Conservation (phyloP, 2,888 invertebrate species). For the Deilephila porcellus region DNA sequence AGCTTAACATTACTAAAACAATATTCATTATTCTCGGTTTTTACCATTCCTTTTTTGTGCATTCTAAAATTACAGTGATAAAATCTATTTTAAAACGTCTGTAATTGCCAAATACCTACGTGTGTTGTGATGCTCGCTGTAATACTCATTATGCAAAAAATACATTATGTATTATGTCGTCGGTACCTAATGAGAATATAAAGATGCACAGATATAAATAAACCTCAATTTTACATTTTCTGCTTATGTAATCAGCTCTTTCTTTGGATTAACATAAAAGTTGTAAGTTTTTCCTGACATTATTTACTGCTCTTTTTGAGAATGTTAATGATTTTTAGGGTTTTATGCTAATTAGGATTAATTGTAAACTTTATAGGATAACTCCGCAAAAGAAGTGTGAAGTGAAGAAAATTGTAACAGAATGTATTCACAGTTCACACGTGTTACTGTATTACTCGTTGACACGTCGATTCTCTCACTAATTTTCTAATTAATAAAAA, state of each 20-base stretch:
- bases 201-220: neutral
- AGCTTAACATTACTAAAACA: neutral
- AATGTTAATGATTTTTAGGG: no score
- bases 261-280: neutral
- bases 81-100: neutral
- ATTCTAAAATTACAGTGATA: neutral
- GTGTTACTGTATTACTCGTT: no score
- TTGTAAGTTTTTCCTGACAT: no score
- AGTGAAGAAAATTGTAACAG: no score
- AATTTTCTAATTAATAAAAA: no score
- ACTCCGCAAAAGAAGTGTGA: no score
- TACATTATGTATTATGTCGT: neutral
- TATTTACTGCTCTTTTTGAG: no score
- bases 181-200: neutral
- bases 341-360: no score
- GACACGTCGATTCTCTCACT: no score
- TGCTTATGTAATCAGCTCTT: neutral
- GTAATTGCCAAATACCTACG: neutral
- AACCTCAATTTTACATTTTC: neutral
- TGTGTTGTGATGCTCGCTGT: neutral
- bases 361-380: no score
- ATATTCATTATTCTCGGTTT: slow-evolving; percentile 5
- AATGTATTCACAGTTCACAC: no score
- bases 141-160: neutral
- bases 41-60: slow-evolving; percentile 6